Conservation (phyloP, 2,888 invertebrate species). For the Coelopa pilipes region DNA sequence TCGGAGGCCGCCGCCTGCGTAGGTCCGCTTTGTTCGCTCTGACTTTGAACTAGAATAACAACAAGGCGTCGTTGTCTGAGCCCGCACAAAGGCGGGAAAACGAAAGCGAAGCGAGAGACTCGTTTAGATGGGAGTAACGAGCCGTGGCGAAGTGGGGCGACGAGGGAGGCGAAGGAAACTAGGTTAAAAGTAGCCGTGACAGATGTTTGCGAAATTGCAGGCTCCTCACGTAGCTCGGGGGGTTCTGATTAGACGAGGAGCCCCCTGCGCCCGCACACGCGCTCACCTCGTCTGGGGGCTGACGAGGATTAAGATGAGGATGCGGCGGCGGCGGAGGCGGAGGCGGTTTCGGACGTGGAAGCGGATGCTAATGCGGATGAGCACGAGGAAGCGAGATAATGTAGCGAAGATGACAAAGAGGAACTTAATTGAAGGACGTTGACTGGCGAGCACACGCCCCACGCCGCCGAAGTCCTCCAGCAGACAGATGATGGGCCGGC, state of each 20-base stretch:
- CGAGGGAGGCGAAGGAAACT: not conserved
- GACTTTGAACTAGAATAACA: slow-evolving; percentile 24
- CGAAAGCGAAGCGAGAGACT: not conserved
- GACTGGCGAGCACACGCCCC: not conserved
- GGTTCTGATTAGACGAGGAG: no score
- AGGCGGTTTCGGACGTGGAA: not conserved
- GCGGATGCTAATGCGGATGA: not conserved
- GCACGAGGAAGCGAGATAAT: slow-evolving; percentile 21
- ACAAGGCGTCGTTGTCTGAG: not conserved
- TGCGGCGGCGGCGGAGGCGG: not conserved
- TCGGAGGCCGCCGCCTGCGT: not conserved
- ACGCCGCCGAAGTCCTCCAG: not conserved
- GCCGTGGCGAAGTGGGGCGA: no score
- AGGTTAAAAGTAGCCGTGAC: slow-evolving; percentile 3
- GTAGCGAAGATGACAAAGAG: slow-evolving; percentile 32
- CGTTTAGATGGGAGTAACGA: no score
- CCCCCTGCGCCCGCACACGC: no score
- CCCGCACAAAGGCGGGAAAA: not conserved
- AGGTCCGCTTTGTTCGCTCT: not conserved
- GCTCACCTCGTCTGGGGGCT: not conserved
- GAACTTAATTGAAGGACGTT: slow-evolving; percentile 35
- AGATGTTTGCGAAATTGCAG: no score
- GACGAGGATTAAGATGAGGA: not conserved
- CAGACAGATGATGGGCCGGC: no score
- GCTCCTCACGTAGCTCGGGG: not conserved